phyloP scores from a whole-genome alignment of 2,113 vertebrate species.

The Austrofundulus limnaeus region DNA sequence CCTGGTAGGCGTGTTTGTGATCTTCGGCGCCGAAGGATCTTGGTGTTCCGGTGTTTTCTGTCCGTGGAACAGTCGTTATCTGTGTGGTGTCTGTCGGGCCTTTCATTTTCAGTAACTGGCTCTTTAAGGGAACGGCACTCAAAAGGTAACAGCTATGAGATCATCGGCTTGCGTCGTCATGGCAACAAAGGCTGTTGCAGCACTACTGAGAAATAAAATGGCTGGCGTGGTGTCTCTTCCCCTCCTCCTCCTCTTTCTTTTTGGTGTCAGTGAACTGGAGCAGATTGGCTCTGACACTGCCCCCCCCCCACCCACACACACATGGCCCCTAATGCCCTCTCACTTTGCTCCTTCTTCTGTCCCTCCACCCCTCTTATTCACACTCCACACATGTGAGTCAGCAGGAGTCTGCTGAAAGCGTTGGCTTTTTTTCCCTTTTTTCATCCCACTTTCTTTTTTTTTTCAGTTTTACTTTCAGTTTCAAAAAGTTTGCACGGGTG shows the following conservation, averaged over 20 bases:
- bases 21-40: neutral
- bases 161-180: slow-evolving; percentile 80
- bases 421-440: slow-evolving; percentile 11
- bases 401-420: slow-evolving; percentile 48
- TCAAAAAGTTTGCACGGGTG: slow-evolving; percentile 30
- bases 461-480: slow-evolving; percentile 25
- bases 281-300: slow-evolving; percentile 70
- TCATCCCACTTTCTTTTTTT: neutral
- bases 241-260: slow-evolving; percentile 55
- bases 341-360: slow-evolving; percentile 55
- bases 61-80: slow-evolving; percentile 26
- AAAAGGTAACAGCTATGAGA: slow-evolving; percentile 78
- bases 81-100: slow-evolving; percentile 41
- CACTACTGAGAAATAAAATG: slow-evolving; percentile 80
- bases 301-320: slow-evolving; percentile 24
- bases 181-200: slow-evolving; percentile 81
- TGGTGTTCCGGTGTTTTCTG: slow-evolving; percentile 3
- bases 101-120: slow-evolving; percentile 53
- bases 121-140: slow-evolving; percentile 72
- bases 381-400: slow-evolving; percentile 65
- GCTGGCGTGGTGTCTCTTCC: slow-evolving; percentile 67
- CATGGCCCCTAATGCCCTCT: slow-evolving; percentile 48
- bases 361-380: slow-evolving; percentile 53
- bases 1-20: neutral
- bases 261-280: slow-evolving; percentile 76